Evolutionary conservation across 2,113 vertebrate genomes (phyloP).

Genomic region (Symphodus melops): DNA sequence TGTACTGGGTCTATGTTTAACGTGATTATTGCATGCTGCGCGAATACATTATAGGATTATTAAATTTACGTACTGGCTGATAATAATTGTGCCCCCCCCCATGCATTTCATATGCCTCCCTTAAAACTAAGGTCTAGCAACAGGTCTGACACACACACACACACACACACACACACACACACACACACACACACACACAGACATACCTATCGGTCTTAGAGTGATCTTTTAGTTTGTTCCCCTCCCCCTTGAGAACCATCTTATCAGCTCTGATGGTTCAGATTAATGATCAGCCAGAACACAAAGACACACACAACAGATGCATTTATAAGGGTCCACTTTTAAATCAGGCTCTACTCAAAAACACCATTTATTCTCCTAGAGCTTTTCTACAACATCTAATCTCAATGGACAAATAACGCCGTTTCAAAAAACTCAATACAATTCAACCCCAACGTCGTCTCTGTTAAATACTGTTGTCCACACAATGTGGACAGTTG

Average conservation of each 20-base stretch:
- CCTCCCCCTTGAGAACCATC: slow-evolving; percentile 59
- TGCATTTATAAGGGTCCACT: slow-evolving; percentile 56
- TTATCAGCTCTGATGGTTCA: slow-evolving; percentile 68
- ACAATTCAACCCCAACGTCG: slow-evolving; percentile 4
- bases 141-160: too few relatives aligned
- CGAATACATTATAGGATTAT: too few relatives aligned
- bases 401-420: slow-evolving; percentile 33
- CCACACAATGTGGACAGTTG: slow-evolving; percentile 19
- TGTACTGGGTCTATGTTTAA: too few relatives aligned
- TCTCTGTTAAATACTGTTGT: slow-evolving; percentile 25
- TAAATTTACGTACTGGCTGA: too few relatives aligned
- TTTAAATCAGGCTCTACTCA: slow-evolving; percentile 52
- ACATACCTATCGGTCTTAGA: slow-evolving; percentile 28
- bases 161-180: not conserved
- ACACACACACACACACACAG: not conserved
- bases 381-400: slow-evolving; percentile 33
- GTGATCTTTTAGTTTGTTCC: slow-evolving; percentile 33
- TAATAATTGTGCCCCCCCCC: too few relatives aligned
- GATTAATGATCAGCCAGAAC: slow-evolving; percentile 73
- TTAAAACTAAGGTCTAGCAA: too few relatives aligned
- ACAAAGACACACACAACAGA: slow-evolving; percentile 68
- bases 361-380: slow-evolving; percentile 49
- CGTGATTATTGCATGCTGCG: too few relatives aligned
- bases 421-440: slow-evolving; percentile 25
- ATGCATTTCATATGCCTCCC: too few relatives aligned